A percentile compares a stretch with the other conserved stretches of the same genome.
Conservation (phyloP, 2,113 vertebrate species). For the Atractosteus spatula region DNA sequence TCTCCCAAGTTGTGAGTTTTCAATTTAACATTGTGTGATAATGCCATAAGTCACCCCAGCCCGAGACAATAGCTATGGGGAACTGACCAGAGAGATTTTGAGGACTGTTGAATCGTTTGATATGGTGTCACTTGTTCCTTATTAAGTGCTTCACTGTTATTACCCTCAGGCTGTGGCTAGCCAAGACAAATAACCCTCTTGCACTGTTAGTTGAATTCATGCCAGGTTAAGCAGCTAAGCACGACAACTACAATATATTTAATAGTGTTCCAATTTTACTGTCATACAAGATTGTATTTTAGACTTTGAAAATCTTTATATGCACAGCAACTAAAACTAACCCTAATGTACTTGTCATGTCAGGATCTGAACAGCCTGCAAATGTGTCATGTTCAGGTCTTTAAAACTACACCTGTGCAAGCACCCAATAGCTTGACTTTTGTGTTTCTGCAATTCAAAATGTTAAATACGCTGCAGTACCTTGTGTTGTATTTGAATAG, state of each 20-base stretch:
- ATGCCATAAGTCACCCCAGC: constrained; percentile 66
- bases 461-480: too few relatives aligned
- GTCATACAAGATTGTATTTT: constrained; percentile 34
- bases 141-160: constrained; percentile 66
- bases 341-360: constrained; percentile 36
- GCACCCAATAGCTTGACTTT: neutral
- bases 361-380: constrained; percentile 18
- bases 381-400: constrained; percentile 13
- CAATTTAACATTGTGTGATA: constrained; percentile 48
- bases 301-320: constrained; percentile 44
- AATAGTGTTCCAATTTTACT: constrained; percentile 33
- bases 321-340: constrained; percentile 35
- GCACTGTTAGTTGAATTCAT: constrained; percentile 49
- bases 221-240: constrained; percentile 52
- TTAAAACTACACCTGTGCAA: neutral
- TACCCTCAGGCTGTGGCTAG: constrained; percentile 46
- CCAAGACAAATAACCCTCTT: constrained; percentile 68
- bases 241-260: constrained; percentile 35
- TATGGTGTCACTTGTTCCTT: constrained; percentile 67
- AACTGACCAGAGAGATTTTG: constrained; percentile 61
- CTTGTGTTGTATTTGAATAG: too few relatives aligned
- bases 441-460: neutral
- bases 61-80: constrained; percentile 64
- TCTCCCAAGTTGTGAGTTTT: constrained; percentile 34
- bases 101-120: constrained; percentile 39